Percentiles rank a stretch among this genome's conserved stretches.
These are phyloP conservation scores for Dynastes grantii DNA, from an alignment of 2,888 invertebrate genomes.

Conservation along the genomic window DNA sequence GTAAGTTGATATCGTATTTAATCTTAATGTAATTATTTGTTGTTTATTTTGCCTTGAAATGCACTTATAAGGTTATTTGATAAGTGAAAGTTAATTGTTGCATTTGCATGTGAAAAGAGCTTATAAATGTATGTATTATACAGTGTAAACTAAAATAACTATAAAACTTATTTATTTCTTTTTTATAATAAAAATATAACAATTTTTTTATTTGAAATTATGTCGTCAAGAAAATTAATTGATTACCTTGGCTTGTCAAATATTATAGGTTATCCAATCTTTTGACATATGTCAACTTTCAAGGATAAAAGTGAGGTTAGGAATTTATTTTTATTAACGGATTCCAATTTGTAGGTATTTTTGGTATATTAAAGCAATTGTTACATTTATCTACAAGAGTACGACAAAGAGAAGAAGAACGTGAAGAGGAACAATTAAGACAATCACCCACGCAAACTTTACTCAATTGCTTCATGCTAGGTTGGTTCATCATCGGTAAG, in stretches of 20 bases:
- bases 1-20: constrained; percentile 61
- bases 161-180: too few species aligned
- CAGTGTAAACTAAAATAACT: neutral
- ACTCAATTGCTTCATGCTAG: constrained; percentile 78
- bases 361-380: constrained; percentile 78
- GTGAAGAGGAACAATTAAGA: constrained; percentile 73
- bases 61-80: constrained; percentile 4
- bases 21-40: constrained; percentile 24
- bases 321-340: neutral
- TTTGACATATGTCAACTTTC: too few species aligned
- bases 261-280: too few species aligned
- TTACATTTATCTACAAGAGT: constrained; percentile 74
- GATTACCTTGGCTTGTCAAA: too few species aligned
- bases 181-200: too few species aligned
- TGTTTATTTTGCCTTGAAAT: too few species aligned
- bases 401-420: constrained; percentile 72
- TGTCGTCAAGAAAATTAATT: too few species aligned
- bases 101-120: constrained; percentile 19
- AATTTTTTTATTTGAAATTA: too few species aligned
- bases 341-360: constrained; percentile 70
- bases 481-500: constrained; percentile 81
- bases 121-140: neutral
- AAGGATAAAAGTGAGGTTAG: too few species aligned
- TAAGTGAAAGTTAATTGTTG: constrained; percentile 16
- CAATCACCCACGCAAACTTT: constrained; percentile 74